Conservation (phyloP, 1,140 invertebrate species). For the Pseudomyrmex flavicornis region DNA sequence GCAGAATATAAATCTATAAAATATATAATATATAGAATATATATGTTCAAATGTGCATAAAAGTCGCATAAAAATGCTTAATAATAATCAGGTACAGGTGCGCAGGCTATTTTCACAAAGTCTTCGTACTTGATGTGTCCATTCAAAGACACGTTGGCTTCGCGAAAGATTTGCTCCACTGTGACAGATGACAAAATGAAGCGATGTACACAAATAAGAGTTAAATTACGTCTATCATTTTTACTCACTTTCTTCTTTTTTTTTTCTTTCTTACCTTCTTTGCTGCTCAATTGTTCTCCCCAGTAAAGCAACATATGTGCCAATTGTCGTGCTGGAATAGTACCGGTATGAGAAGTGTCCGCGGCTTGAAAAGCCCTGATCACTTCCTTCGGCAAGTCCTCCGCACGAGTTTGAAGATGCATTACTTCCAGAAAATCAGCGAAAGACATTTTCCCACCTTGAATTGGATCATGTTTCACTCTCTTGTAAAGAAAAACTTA, state of each 20-base stretch:
- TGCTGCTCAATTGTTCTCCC: slow-evolving; percentile 95
- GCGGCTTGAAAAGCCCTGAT: slow-evolving; percentile 95
- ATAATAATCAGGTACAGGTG: slow-evolving; percentile 97
- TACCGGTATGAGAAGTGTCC: slow-evolving; percentile 90
- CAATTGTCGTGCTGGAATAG: slow-evolving; percentile 93
- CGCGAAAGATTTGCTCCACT: slow-evolving; percentile 97
- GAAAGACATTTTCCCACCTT: slow-evolving; percentile 96
- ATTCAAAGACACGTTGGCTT: slow-evolving; percentile 94
- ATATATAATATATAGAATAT: slow-evolving; percentile 18
- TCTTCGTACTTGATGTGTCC: slow-evolving; percentile 95
- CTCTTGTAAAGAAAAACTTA: too few species aligned
- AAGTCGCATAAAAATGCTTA: slow-evolving; percentile 79
- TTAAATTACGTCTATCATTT: neutral
- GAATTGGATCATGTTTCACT: slow-evolving; percentile 39
- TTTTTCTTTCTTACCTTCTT: slow-evolving; percentile 89
- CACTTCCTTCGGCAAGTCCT: slow-evolving; percentile 95
- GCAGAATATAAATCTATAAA: neutral
- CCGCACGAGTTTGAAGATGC: slow-evolving; percentile 94
- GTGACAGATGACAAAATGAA: slow-evolving; percentile 77
- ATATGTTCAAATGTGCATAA: neutral
- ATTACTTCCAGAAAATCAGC: slow-evolving; percentile 98
- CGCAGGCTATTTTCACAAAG: slow-evolving; percentile 97
- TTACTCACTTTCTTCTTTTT: slow-evolving; percentile 48
- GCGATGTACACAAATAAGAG: slow-evolving; percentile 32
- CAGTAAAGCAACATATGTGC: slow-evolving; percentile 95